Evolutionary conservation across 2,888 invertebrate species (phyloP), one percentile per base, ranked within the genome.

Genomic region (Coenonympha arcania): DNA sequence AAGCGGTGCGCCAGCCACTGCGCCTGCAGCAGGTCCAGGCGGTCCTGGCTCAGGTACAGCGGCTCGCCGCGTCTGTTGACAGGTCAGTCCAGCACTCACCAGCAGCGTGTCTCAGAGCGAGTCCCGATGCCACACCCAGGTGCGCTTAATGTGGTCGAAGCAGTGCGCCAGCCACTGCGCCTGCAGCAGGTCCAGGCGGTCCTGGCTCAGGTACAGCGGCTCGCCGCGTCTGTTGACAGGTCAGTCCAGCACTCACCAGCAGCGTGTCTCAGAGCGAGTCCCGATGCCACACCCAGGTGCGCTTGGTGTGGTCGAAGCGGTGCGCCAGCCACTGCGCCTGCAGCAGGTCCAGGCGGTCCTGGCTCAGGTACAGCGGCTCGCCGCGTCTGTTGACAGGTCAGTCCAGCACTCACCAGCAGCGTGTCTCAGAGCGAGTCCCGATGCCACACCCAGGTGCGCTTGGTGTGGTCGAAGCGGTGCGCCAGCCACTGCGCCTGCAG

Each of bases 1-100:
- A 98, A 98, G 69, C 94, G 90, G 85, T 98, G 98, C 45, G 95
- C 93, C 55, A 97, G 85, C 99, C 99, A 99, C 85, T 99, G 98
- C 64, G 95, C 94, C 79, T 98, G 95, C 64, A 99, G 88, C 60
- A 98, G 87, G 69, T 93, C 92, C 72, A 96, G 95, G 30, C 99
- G 91, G 73, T 96, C 96, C 66, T 91, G 90, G 73, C 95, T 95
- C 67, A 99, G 88, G 87, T 94, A 98, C 58, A 99, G 87, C 6
- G 98, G 98, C n/a, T n/a, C n/a, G n/a, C n/a, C n/a, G n/a, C n/a
- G n/a, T n/a, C n/a, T n/a, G n/a, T n/a, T n/a, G 28, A 4, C n/a
- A 11, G n/a, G n/a, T 5, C 4, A 11, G 11, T 30, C 4, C 11
- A 30, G 39, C 24, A 15, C 41, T 31, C 24, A 37, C 18, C 47